Evolutionary conservation across 2,113 vertebrate species (phyloP).

Genomic region (Leptocoma aspasia): DNA sequence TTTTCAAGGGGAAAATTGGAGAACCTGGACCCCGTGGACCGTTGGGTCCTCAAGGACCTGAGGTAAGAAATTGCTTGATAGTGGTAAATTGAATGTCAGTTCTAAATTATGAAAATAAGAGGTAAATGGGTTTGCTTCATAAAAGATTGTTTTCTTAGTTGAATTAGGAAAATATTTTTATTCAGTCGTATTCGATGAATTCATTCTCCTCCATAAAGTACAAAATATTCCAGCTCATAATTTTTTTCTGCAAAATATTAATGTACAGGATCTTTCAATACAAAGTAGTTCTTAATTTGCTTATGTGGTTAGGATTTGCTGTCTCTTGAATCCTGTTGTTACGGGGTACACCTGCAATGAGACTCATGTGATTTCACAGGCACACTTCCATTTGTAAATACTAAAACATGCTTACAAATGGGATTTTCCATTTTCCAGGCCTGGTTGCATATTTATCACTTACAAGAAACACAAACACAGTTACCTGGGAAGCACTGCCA

Average conservation of each 20-base stretch:
- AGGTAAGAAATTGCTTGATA: conserved; percentile 76
- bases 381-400: background rate
- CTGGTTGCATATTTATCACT: background rate
- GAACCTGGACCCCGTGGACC: conserved; percentile 84
- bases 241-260: background rate
- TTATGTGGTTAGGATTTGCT: background rate
- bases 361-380: background rate
- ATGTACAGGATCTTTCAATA: background rate
- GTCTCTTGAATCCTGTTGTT: background rate
- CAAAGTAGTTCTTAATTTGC: background rate
- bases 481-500: background rate
- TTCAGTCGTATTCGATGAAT: background rate
- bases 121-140: background rate
- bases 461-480: background rate
- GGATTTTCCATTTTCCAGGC: background rate
- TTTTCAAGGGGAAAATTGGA: conserved; percentile 86
- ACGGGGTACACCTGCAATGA: background rate
- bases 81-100: background rate
- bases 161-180: background rate
- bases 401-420: background rate
- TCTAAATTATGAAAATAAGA: background rate
- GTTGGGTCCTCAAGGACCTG: conserved; percentile 87
- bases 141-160: background rate
- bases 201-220: background rate
- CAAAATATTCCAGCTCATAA: background rate